Evolutionary conservation across 2,888 invertebrate species (phyloP).

Genomic region (Drosophila hamatofila): DNA sequence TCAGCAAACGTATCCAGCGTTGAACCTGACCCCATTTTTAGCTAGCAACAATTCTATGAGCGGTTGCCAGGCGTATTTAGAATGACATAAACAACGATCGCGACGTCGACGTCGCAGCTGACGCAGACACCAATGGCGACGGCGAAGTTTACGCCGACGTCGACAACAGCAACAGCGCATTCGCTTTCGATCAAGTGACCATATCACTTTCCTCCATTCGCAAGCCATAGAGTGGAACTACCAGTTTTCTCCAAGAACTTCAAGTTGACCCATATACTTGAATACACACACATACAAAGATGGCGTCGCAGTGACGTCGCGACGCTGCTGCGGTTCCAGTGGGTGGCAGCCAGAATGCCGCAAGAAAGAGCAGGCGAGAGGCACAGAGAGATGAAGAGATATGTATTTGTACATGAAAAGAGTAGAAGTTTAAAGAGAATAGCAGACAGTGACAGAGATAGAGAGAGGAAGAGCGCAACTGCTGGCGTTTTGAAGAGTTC

Average conservation of each 20-base stretch:
- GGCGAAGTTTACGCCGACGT: slow-evolving; percentile 4
- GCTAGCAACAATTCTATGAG: slow-evolving; percentile 36
- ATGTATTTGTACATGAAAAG: background rate
- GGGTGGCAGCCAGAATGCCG: slow-evolving; percentile 54
- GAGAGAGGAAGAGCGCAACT: slow-evolving; percentile 41
- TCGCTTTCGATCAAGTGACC: slow-evolving; percentile 80
- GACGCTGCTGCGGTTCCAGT: slow-evolving; percentile 33
- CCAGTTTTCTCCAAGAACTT: slow-evolving; percentile 79
- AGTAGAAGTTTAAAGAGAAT: background rate
- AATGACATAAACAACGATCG: slow-evolving; percentile 53
- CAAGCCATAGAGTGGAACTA: slow-evolving; percentile 57
- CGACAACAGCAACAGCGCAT: slow-evolving; percentile 37
- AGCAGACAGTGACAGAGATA: slow-evolving; percentile 22
- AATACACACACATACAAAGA: slow-evolving; percentile 8
- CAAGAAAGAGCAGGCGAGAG: slow-evolving; percentile 23
- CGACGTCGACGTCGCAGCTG: background rate
- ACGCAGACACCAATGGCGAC: slow-evolving; percentile 9
- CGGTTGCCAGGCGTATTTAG: slow-evolving; percentile 35
- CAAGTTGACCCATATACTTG: slow-evolving; percentile 70
- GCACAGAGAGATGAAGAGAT: slow-evolving; percentile 16
- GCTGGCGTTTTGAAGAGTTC: slow-evolving; percentile 52
- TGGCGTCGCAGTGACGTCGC: background rate
- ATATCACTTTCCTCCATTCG: slow-evolving; percentile 77
- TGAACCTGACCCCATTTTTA: slow-evolving; percentile 60
- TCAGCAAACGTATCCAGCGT: slow-evolving; percentile 19